A percentile compares a stretch with the other conserved stretches of the same genome.
Evolutionary conservation across 2,888 invertebrate species (phyloP).

Genomic region (Metopia argyrocephala): DNA sequence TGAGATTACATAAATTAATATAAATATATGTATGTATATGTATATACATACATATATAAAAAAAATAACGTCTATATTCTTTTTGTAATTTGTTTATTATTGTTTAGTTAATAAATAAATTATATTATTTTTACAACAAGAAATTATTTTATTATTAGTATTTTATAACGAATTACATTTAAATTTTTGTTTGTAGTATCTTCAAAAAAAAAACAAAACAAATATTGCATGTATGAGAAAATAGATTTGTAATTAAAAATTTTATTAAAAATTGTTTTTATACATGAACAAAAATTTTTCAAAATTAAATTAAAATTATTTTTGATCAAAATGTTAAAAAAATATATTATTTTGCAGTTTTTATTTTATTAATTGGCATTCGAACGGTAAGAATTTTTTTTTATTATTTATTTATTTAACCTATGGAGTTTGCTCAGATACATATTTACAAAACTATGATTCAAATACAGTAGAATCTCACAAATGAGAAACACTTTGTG

Average conservation of each 20-base stretch:
- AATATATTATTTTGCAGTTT: slow-evolving; percentile 44
- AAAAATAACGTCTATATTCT: too few relatives aligned
- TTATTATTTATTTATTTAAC: too few relatives aligned
- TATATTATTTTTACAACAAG: too few relatives aligned
- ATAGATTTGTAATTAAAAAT: slow-evolving; percentile 30
- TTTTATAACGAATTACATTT: slow-evolving; percentile 27
- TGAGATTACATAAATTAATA: too few relatives aligned
- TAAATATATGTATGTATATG: too few relatives aligned
- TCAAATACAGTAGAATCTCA: too few relatives aligned
- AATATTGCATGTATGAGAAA: slow-evolving; percentile 39
- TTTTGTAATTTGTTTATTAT: too few relatives aligned
- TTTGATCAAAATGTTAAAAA: slow-evolving; percentile 52
- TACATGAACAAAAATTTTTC: slow-evolving; percentile 52
- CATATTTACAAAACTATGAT: too few relatives aligned
- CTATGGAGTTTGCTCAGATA: too few relatives aligned
- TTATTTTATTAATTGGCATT: slow-evolving; percentile 49
- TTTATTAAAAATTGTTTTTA: slow-evolving; percentile 57
- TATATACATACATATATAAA: too few relatives aligned
- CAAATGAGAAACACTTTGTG: too few relatives aligned
- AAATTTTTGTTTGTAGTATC: slow-evolving; percentile 26
- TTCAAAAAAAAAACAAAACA: too few relatives aligned
- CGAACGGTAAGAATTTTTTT: slow-evolving; percentile 40
- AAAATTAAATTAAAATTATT: slow-evolving; percentile 61
- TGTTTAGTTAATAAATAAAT: slow-evolving; percentile 8
- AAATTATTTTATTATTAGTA: slow-evolving; percentile 60